Evolutionary conservation across 2,113 vertebrate genomes (phyloP).

Genomic region (Pachyramphus minor): DNA sequence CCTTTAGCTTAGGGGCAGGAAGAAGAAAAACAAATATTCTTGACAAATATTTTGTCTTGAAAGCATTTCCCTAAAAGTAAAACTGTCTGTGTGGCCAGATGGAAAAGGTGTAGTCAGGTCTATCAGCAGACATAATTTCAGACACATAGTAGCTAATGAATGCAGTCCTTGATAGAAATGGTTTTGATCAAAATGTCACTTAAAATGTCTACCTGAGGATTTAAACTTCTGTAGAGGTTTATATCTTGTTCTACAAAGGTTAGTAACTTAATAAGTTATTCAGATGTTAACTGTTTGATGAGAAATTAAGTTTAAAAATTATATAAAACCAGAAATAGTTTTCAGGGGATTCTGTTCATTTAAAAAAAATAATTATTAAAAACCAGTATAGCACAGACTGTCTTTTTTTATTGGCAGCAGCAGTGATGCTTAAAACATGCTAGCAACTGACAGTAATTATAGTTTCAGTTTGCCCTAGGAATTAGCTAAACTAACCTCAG

Average conservation of each 20-base stretch:
- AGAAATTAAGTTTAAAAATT: background rate
- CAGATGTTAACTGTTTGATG: background rate
- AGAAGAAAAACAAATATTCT: conserved; percentile 17
- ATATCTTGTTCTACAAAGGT: background rate
- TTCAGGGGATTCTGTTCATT: background rate
- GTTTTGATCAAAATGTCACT: background rate
- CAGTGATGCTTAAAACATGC: background rate
- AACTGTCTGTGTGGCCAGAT: background rate
- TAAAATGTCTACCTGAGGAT: background rate
- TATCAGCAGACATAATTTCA: background rate
- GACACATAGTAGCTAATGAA: background rate
- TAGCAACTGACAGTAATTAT: background rate
- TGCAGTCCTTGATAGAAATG: background rate
- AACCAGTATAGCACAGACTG: background rate
- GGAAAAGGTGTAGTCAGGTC: background rate
- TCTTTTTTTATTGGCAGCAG: background rate
- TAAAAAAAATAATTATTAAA: background rate
- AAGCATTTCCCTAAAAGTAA: background rate
- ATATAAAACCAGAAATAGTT: background rate
- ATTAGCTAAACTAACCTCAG: background rate
- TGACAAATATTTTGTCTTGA: conserved; percentile 8
- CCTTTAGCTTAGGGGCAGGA: background rate
- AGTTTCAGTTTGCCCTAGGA: background rate
- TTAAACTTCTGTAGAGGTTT: background rate
- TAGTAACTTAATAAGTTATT: background rate